Evolutionary conservation across 2,888 invertebrate species (phyloP), one percentile per base, ranked within the genome.

Genomic region (Eremobia ochroleuca): DNA sequence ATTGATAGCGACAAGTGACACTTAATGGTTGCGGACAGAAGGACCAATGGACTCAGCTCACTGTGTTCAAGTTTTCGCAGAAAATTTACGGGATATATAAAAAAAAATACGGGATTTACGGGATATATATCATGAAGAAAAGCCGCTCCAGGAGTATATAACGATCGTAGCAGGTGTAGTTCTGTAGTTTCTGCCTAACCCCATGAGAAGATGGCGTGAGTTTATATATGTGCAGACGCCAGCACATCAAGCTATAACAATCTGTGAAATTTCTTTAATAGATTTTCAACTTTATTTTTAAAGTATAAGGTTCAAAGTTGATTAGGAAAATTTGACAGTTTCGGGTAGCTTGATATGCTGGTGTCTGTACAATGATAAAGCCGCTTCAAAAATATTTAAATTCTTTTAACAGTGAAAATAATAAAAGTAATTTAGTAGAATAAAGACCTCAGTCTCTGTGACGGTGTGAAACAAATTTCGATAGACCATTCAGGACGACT

Each of bases 1-100:
- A 94, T 95, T 94, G 94, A 95, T 95, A 95, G 94, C 93, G 92
- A 92, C 91, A 87, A 87, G 89, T 87, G 88, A 86, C 87, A 86
- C 18, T 52, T 1, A 3, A 37, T 31, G 31, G 58, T n/a, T 61
- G 21, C 2, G 5, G 0, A 43, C 74, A 82, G 83, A 83, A 85
- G 72, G 31, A 31, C 59, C 25, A 78, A 11, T 59, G 37, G 21
- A 65, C 2, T 13, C 70, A 37, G 61, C 59, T 34, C 21, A 9
- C 13, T 5, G 46, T 0, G 18, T n/a, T 46, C 3, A 37, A 28
- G 15, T 9, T 31, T 31, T 6, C 2, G 4, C 4, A 3, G 37
- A 4, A n/a, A 49, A 61, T 61, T n/a, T 11, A 6, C 8, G 6
- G 18, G 5, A 15, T 0, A 0, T 9, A 31, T 13, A 68, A 8